Evolutionary conservation across 1,140 invertebrate species (phyloP), one percentile per base, ranked within the genome.

Genomic region (Melanaphis sacchari): DNA sequence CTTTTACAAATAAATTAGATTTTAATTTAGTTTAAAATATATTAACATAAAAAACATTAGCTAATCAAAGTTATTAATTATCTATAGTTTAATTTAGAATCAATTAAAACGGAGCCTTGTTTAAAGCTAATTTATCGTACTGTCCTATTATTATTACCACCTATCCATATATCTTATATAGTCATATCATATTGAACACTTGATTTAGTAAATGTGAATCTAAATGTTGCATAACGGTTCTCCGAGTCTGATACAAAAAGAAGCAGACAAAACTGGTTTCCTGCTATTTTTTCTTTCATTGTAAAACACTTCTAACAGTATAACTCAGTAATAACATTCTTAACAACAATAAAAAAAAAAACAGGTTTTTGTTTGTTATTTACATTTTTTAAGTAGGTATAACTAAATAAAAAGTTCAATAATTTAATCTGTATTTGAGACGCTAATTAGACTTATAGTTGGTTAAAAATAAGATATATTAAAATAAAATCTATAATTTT

Each of bases 161-260:
- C 46, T 49, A 22, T 24, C 52, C n/a, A 18, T 76, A 76, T 11
- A 76, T 3, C 31, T 15, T 15, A 76, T 76, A n/a, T 76, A 76
- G 31, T n/a, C n/a, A 82, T 82, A 82, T 82, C 59, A 38, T 87
- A 46, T 46, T 46, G 49, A 88, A 31, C 52, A 59, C 88, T 90
- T 90, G 46, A 38, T 52, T 90, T 40, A 21, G 26, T 66, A 59
- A 90, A 90, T 41, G 24, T 90, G 54, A 90, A 66, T 90, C 31
- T 66, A 90, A 41, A 90, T 41, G 36, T 90, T 90, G 40, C 89
- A 66, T 90, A 90, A 90, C 89, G 89, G 89, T 90, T 90, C 89
- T 90, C 15, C 6, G 22, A 66, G 38, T 41, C 54, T 21, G 26
- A 2, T 41, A 66, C 2, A 41, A 66, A 40, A 90, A 54, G 4